A percentile compares a stretch with the other conserved stretches of the same genome.
phyloP scores from a whole-genome alignment of 2,113 vertebrate species.

The Ptilorrhoa leucosticta region DNA sequence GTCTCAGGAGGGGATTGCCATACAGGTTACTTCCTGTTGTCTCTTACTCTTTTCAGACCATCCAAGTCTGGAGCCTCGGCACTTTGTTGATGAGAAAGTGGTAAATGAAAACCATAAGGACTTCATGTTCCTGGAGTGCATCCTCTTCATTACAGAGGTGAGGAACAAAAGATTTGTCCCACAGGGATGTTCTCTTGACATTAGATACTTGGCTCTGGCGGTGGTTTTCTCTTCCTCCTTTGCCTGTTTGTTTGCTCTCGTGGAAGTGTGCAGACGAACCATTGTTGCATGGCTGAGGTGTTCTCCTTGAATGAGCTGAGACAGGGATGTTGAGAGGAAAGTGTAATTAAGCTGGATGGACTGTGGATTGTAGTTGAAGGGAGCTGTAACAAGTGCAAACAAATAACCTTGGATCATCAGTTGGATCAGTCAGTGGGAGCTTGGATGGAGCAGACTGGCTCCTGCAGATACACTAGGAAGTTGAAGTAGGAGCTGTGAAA shows the following conservation, averaged over 20 bases:
- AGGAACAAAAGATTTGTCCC: conserved; percentile 1
- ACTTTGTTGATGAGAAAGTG: conserved; percentile 90
- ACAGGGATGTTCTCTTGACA: neutral
- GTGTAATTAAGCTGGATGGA: neutral
- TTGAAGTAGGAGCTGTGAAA: neutral
- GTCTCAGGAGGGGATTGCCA: neutral
- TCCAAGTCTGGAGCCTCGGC: conserved; percentile 86
- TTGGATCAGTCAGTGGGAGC: neutral
- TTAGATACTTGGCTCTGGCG: neutral
- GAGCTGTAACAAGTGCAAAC: neutral
- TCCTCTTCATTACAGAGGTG: conserved; percentile 90
- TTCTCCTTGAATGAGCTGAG: neutral
- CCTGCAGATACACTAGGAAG: neutral
- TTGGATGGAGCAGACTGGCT: neutral
- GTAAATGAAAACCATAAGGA: conserved; percentile 91
- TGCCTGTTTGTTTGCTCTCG: neutral
- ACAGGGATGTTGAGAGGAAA: neutral
- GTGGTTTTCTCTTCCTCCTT: conserved; percentile 15
- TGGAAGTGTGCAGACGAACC: neutral
- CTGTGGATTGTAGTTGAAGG: neutral
- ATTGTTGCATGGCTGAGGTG: neutral
- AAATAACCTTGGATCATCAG: neutral
- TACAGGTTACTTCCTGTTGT: neutral
- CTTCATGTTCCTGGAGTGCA: conserved; percentile 96
- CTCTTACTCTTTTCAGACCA: conserved; percentile 77